Evolutionary conservation across 2,113 vertebrate species (phyloP), one percentile per base, ranked within the genome.

Genomic region (Brienomyrus brachyistius): DNA sequence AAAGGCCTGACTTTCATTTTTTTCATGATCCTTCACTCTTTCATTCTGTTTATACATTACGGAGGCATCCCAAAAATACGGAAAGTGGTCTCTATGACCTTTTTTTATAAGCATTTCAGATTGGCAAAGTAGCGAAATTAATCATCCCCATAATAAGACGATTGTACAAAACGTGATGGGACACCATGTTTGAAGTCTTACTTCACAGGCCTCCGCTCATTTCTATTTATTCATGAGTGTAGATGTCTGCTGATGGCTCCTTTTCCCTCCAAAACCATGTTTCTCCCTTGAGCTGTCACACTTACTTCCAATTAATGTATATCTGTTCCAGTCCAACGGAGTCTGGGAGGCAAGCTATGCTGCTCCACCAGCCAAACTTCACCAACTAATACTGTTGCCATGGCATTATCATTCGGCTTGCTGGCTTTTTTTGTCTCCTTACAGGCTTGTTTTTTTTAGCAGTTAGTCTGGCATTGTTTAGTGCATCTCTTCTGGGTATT

Each of bases 291-390:
- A 96, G 94, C 95, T 96, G 95, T 95, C 95, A 95, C 93, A 95
- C 95, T 95, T 95, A 93, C 94, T 95, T 95, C 95, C 94, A 96
- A 95, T 96, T 95, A 95, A 95, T 90, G 95, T 94, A 94, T 95
- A 95, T 95, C 95, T 94, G 93, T 95, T 95, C 93, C 95, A 94
- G 93, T 94, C 93, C 94, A 93, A 86, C 91, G 90, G 92, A 90
- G 95, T 92, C 91, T 91, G 92, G 93, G 92, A 93, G 74, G 84
- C 84, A 48, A 21, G 8, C 82, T 47, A 19, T 87, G 77, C 90
- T 84, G 90, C 91, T 90, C 66, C 90, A 91, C 91, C 88, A 74
- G 93, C 90, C 88, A 90, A 93, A 92, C 92, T 93, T 92, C 91
- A 93, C 92, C 92, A 94, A 95, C 91, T 94, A 93, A 89, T 90